Conservation (phyloP, 2,113 vertebrate species). For the Gnathonemus longibarbis region DNA sequence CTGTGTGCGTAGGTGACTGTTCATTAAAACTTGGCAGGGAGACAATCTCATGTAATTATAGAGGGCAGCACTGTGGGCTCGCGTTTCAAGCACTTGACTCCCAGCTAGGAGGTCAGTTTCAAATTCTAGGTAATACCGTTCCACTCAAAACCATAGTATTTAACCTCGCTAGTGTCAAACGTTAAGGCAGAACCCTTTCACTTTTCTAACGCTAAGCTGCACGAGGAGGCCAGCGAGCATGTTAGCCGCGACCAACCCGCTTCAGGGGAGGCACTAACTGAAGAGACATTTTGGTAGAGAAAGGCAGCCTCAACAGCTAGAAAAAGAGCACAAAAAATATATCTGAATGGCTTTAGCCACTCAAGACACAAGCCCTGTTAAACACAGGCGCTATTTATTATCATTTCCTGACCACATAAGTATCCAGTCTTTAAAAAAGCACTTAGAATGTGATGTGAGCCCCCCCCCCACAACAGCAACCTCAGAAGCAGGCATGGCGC, state of each 20-base stretch:
- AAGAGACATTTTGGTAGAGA: background rate
- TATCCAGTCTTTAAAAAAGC: background rate
- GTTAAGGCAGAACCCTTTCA: background rate
- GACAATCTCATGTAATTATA: background rate
- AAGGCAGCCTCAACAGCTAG: background rate
- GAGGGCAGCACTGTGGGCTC: background rate
- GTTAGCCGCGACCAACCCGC: background rate
- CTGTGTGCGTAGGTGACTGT: background rate
- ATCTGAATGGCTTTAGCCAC: background rate
- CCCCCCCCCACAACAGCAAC: conserved; percentile 56
- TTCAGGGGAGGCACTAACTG: background rate
- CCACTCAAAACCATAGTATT: background rate
- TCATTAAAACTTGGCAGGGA: background rate
- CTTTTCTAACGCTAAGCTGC: background rate
- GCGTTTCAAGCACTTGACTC: background rate
- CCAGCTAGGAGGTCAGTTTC: background rate
- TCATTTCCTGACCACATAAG: background rate
- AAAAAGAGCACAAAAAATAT: background rate
- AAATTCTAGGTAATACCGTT: background rate
- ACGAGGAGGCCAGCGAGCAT: background rate
- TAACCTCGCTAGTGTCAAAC: background rate
- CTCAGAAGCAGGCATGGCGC: conserved; percentile 49
- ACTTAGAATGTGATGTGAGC: background rate
- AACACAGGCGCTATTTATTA: background rate
- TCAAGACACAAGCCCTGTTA: background rate